Conservation (phyloP, 1,140 invertebrate genomes). For the Parasteatoda tepidariorum region DNA sequence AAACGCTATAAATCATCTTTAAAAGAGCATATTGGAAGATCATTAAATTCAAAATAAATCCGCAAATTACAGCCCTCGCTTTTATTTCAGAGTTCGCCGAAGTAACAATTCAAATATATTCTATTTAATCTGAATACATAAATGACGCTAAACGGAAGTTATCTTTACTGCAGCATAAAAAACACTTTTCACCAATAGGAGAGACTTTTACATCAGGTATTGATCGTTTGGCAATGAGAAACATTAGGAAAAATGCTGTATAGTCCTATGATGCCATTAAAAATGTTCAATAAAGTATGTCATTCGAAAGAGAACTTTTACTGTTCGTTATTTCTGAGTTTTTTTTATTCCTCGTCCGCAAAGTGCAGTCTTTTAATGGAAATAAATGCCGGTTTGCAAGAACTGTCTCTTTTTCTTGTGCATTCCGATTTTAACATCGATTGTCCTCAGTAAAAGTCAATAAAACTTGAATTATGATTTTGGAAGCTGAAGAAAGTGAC, state of each 20-base stretch:
- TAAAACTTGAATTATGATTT: constrained; percentile 48
- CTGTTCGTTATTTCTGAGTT: constrained; percentile 6
- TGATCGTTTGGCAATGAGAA: constrained; percentile 19
- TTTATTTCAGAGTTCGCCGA: too few species aligned
- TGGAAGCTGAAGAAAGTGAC: constrained; percentile 2
- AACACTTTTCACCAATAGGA: constrained; percentile 20
- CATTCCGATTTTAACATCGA: not conserved
- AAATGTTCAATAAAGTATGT: constrained; percentile 51
- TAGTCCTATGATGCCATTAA: constrained; percentile 24
- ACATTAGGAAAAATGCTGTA: constrained; percentile 10
- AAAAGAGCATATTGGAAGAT: too few species aligned
- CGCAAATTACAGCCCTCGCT: too few species aligned
- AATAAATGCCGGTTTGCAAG: constrained; percentile 36
- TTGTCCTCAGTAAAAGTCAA: constrained; percentile 47
- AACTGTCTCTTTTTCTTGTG: constrained; percentile 22
- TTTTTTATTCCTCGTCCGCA: not conserved
- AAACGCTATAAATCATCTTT: too few species aligned
- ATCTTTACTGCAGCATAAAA: constrained; percentile 23
- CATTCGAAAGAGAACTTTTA: constrained; percentile 44
- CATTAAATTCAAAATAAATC: too few species aligned
- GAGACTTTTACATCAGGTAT: constrained; percentile 25
- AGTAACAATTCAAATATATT: too few species aligned
- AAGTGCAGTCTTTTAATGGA: constrained; percentile 29
- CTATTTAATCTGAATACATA: too few species aligned
- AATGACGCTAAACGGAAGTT: constrained; percentile 25